phyloP scores from a whole-genome alignment of 2,113 vertebrate species.

The Cyprinus carpio region DNA sequence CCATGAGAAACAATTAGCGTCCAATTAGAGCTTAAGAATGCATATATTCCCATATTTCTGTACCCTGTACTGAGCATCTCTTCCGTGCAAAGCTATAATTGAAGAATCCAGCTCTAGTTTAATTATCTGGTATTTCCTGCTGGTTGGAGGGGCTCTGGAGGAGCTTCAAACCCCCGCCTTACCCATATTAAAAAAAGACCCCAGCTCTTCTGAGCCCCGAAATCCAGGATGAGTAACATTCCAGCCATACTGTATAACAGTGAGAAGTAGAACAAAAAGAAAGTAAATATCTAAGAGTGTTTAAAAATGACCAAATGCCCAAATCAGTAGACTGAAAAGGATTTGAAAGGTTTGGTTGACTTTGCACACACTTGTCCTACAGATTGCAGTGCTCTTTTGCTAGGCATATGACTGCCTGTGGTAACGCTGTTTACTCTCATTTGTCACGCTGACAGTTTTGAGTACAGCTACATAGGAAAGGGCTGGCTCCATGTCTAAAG shows the following conservation, averaged over 20 bases:
- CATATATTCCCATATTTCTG: not conserved
- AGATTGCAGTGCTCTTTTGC: constrained; percentile 62
- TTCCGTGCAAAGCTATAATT: constrained; percentile 68
- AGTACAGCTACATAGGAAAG: constrained; percentile 52
- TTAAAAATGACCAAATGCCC: not conserved
- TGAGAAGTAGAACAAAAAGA: constrained; percentile 19
- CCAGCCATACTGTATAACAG: not conserved
- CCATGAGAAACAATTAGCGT: not conserved
- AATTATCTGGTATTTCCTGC: constrained; percentile 77
- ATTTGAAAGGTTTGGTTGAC: constrained; percentile 64
- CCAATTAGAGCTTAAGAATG: not conserved
- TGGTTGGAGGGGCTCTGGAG: constrained; percentile 1
- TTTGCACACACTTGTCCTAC: constrained; percentile 52
- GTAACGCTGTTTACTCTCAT: constrained; percentile 65
- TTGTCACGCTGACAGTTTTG: constrained; percentile 73
- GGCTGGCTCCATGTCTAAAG: constrained; percentile 42
- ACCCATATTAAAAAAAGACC: constrained; percentile 48
- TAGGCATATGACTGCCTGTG: constrained; percentile 69
- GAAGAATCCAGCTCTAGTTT: constrained; percentile 65
- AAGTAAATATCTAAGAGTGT: not conserved
- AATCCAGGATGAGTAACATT: not conserved
- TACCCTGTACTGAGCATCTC: not conserved
- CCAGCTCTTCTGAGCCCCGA: not conserved
- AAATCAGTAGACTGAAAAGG: constrained; percentile 15
- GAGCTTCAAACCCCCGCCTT: constrained; percentile 16